Evolutionary conservation across 2,888 invertebrate species (phyloP).

Genomic region (Calameuta idolon): DNA sequence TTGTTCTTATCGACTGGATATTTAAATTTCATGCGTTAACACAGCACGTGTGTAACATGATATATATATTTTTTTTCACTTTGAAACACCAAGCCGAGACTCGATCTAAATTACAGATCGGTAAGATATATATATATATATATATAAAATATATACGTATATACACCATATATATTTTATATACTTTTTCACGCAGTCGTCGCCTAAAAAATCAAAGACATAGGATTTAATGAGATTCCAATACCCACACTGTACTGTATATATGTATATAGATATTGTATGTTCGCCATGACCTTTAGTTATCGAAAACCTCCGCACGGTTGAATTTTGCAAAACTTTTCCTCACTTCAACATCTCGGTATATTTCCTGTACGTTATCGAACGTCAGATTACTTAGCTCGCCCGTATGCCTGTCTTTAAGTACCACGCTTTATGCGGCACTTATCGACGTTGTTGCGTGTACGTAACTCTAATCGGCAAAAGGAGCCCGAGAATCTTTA

Average conservation of each 20-base stretch:
- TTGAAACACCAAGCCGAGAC: too few relatives aligned
- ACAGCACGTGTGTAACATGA: too few relatives aligned
- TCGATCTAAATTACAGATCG: too few relatives aligned
- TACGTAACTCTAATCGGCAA: not conserved
- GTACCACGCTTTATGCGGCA: too few relatives aligned
- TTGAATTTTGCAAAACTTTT: not conserved
- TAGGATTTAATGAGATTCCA: not conserved
- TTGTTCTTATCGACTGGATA: not conserved
- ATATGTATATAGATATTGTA: not conserved
- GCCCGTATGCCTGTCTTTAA: too few relatives aligned
- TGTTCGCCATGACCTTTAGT: not conserved
- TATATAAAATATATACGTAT: not conserved
- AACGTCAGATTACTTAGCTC: too few relatives aligned
- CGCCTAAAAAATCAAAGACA: not conserved
- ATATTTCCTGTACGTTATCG: not conserved
- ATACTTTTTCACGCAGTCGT: not conserved
- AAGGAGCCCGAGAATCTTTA: not conserved
- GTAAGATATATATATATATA: too few relatives aligned
- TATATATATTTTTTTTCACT: too few relatives aligned
- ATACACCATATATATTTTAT: not conserved
- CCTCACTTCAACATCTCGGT: not conserved
- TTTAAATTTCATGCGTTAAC: not conserved
- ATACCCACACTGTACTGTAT: not conserved
- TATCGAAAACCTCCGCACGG: not conserved
- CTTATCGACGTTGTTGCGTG: not conserved